Evolutionary conservation across 2,888 invertebrate genomes (phyloP), one percentile per base, ranked within the genome.

Genomic region (Athripsodes cinereus): DNA sequence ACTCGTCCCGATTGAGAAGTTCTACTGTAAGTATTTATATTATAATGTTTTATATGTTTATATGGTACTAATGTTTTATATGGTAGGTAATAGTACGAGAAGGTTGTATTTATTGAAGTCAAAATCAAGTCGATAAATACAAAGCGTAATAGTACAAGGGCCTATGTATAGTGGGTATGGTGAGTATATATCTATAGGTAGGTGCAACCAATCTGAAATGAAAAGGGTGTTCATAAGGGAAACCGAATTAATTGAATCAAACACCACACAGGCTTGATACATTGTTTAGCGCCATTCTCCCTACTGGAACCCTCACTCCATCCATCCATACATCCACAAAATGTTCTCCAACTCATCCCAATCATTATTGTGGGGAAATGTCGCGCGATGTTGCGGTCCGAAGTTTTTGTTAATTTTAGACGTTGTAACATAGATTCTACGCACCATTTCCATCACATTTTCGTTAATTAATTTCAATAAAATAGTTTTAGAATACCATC

Each of bases 171-270:
- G 40, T 8, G 13, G 13, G n/a, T 11, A 6, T 11, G 8, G 31
- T 31, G 13, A n/a, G 40, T 40, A 40, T 13, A 13, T 16, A 16
- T 26, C 26, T 40, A 31, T 31, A 31, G 31, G 31, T 31, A 11
- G 31, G 8, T 31, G 8, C 31, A 8, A 31, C 11, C 6, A 6
- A 8, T 8, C 31, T 31, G 46, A 46, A 6, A n/a, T 21, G 53
- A 26, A 48, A 53, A 31, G 26, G 44, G 55, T 59, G 55, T 59
- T 59, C 57, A 63, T 61, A 60, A 61, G 63, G 63, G 63, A 59
- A 51, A 59, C 61, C 47, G 61, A 59, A 61, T 63, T 63, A 63
- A 63, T 63, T 63, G 63, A 63, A 63, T 63, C 61, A 63, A 63
- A 63, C 60, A 59, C 57, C 58, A 61, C 54, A 48, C 50, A 53